Conservation (phyloP, 2,888 invertebrate genomes). For the Eristalis pertinax region DNA sequence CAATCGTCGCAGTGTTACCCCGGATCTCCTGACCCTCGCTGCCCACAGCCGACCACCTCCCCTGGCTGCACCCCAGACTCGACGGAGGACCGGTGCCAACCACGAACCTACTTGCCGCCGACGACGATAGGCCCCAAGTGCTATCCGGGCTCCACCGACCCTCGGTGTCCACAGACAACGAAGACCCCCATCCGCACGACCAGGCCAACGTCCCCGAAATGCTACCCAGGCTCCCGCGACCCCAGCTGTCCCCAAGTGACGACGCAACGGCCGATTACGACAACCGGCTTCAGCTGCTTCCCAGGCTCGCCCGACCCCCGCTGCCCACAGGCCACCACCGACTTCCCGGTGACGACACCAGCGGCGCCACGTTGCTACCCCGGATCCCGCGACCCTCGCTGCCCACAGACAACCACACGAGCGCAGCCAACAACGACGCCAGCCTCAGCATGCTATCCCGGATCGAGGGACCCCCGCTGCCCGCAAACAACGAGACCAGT, state of each 20-base stretch:
- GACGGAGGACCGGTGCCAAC: conserved; percentile 74
- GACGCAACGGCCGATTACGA: conserved; percentile 24
- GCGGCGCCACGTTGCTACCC: conserved; percentile 52
- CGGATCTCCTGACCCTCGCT: conserved; percentile 74
- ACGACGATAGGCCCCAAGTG: conserved; percentile 7
- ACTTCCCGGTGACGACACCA: conserved; percentile 43
- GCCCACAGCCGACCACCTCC: neutral
- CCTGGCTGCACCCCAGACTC: conserved; percentile 71
- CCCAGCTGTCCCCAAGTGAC: neutral
- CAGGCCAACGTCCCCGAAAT: neutral
- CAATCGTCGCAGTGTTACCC: conserved; percentile 73
- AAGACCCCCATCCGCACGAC: conserved; percentile 70
- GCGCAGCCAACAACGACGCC: conserved; percentile 61
- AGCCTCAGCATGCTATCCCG: conserved; percentile 76
- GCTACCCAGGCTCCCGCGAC: neutral
- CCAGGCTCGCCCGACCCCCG: conserved; percentile 75
- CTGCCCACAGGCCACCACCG: conserved; percentile 24
- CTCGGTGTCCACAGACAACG: conserved; percentile 76
- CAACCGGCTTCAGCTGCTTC: conserved; percentile 73
- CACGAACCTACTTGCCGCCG: conserved; percentile 59
- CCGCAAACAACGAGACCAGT: neutral
- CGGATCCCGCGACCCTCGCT: conserved; percentile 76
- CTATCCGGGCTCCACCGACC: conserved; percentile 68
- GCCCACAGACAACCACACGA: conserved; percentile 73
- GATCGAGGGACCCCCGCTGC: conserved; percentile 78